Conservation (phyloP, 1,140 invertebrate species). For the Meteorus sp. region DNA sequence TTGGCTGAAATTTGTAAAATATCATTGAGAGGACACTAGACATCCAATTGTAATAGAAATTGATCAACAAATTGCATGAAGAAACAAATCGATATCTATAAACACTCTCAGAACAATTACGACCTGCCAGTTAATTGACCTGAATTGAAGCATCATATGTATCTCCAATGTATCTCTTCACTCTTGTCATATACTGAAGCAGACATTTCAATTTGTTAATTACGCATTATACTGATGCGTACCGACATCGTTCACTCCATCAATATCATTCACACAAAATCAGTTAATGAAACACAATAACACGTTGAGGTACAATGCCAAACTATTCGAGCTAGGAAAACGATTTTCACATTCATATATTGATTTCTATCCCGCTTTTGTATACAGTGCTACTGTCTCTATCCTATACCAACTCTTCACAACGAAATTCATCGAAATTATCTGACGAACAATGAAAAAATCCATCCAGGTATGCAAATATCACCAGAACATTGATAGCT, state of each 20-base stretch:
- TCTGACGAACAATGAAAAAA: too few species aligned
- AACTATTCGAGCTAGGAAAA: too few species aligned
- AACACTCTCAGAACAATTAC: constrained; percentile 44
- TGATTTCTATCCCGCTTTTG: too few species aligned
- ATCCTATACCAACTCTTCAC: too few species aligned
- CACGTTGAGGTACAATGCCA: too few species aligned
- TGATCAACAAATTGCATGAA: background rate
- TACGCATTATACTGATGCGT: background rate
- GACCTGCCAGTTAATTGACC: constrained; percentile 53
- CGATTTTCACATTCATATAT: too few species aligned
- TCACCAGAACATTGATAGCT: too few species aligned
- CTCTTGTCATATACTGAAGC: constrained; percentile 12
- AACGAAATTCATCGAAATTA: too few species aligned
- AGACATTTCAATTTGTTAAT: constrained; percentile 11
- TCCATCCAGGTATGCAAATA: too few species aligned
- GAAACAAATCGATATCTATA: constrained; percentile 1
- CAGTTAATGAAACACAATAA: too few species aligned
- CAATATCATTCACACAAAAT: too few species aligned
- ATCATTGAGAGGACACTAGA: background rate
- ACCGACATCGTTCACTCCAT: background rate
- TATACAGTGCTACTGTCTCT: too few species aligned
- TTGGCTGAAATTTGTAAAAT: constrained; percentile 70
- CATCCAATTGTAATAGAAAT: background rate
- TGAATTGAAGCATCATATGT: constrained; percentile 49
- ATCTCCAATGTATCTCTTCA: constrained; percentile 26